Conservation (phyloP, 1,140 invertebrate species). For the Archivesica marissinica region DNA sequence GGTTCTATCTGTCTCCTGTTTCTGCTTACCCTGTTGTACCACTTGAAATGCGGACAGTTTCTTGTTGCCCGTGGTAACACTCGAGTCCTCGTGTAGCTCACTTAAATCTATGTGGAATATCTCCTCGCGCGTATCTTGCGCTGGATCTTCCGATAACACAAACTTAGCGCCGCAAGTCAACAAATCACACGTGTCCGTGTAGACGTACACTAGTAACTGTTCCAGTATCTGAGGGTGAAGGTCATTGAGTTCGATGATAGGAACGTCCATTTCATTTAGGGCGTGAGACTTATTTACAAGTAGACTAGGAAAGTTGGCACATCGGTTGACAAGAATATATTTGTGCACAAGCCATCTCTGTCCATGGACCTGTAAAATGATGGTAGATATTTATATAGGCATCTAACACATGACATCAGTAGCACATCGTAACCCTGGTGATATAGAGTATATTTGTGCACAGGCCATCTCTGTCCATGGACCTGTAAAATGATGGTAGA, state of each 20-base stretch:
- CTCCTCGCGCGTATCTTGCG: conserved; percentile 51
- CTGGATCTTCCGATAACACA: conserved; percentile 64
- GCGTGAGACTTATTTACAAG: conserved; percentile 64
- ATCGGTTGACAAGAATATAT: conserved; percentile 77
- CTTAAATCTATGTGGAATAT: conserved; percentile 47
- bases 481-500: no score
- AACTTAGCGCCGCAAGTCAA: conserved; percentile 84
- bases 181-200: conserved; percentile 88
- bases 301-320: conserved; percentile 77
- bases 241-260: conserved; percentile 67
- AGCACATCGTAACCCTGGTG: no score
- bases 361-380: conserved; percentile 84
- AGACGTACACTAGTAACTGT: conserved; percentile 88
- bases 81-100: background rate
- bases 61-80: background rate
- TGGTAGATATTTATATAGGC: background rate
- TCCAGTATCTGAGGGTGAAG: conserved; percentile 87
- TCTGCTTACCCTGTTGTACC: conserved; percentile 78
- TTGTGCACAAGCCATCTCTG: conserved; percentile 80
- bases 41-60: conserved; percentile 86
- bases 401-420: no score
- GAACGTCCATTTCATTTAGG: conserved; percentile 50
- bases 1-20: conserved; percentile 66
- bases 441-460: no score
- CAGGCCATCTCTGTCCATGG: no score